A percentile compares a stretch with the other conserved stretches of the same genome.
Conservation (phyloP, 1,140 invertebrate genomes). For the Musca vetustissima region DNA sequence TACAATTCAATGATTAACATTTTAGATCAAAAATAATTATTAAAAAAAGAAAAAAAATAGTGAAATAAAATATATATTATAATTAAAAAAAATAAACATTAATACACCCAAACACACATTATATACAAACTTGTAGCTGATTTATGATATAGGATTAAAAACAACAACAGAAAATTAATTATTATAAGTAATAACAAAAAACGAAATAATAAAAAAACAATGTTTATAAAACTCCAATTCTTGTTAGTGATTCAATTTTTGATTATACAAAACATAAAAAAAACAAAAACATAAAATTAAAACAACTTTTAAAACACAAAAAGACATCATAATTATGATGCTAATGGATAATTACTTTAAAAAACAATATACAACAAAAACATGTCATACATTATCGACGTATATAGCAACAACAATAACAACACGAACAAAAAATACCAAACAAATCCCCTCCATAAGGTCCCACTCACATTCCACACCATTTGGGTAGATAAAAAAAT, state of each 20-base stretch:
- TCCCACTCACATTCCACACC: background rate
- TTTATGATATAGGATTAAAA: constrained; percentile 3
- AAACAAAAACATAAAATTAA: too few relatives aligned
- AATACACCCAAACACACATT: background rate
- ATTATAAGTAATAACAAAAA: too few relatives aligned
- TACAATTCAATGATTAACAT: constrained; percentile 15
- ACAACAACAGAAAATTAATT: background rate
- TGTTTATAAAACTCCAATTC: constrained; percentile 24
- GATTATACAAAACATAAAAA: constrained; percentile 9
- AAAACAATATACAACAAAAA: background rate
- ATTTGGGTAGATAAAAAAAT: constrained; percentile 5
- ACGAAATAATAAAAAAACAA: constrained; percentile 1
- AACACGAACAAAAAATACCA: background rate
- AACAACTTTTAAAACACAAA: too few relatives aligned
- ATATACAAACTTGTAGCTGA: constrained; percentile 18
- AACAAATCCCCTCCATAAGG: background rate
- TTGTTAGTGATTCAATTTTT: constrained; percentile 23
- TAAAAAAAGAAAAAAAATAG: background rate
- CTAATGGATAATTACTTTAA: too few relatives aligned
- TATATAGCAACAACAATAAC: background rate
- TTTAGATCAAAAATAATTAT: constrained; percentile 25
- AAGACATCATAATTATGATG: too few relatives aligned
- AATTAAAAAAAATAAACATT: constrained; percentile 1
- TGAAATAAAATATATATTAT: background rate
- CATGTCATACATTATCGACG: constrained; percentile 1